Conservation (phyloP, 2,888 invertebrate genomes). For the Rugalucina vietnamica region DNA sequence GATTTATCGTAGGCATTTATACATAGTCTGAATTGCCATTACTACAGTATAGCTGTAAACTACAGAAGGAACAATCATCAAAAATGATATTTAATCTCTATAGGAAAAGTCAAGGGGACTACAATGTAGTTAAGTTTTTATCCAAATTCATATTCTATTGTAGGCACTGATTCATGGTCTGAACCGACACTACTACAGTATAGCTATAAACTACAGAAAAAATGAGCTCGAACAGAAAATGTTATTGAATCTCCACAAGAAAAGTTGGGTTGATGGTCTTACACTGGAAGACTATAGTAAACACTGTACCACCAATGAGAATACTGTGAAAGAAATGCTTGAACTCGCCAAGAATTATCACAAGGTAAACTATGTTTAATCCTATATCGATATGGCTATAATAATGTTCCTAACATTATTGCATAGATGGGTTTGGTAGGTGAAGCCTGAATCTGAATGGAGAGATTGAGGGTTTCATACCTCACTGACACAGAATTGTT, state of each 20-base stretch:
- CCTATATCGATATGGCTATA: no score
- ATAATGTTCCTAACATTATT: no score
- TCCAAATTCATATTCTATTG: constrained; percentile 97
- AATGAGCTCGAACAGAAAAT: constrained; percentile 99
- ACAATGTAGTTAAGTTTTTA: no score
- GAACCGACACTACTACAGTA: constrained; percentile 99
- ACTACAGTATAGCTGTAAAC: constrained; percentile 99
- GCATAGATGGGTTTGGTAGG: no score
- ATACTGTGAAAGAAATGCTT: constrained; percentile 97
- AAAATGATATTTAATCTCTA: no score
- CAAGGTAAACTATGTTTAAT: constrained; percentile 91
- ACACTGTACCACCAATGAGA: constrained; percentile 96
- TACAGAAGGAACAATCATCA: constrained; percentile 99
- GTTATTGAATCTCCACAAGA: constrained; percentile 98
- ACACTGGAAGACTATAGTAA: constrained; percentile 87
- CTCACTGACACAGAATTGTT: no score
- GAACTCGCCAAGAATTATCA: constrained; percentile 99
- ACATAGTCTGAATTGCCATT: constrained; percentile 99
- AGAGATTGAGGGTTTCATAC: no score
- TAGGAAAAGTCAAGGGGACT: no score
- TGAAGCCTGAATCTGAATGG: no score
- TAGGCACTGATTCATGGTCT: constrained; percentile 99
- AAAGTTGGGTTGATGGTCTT: constrained; percentile 87
- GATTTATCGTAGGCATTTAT: constrained; percentile 91
- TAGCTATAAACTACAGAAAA: constrained; percentile 99